These are phyloP conservation scores for Sebastes kiyomatsui DNA, from an alignment of 2,797 vertebrate genomes.

Conservation along the genomic window DNA sequence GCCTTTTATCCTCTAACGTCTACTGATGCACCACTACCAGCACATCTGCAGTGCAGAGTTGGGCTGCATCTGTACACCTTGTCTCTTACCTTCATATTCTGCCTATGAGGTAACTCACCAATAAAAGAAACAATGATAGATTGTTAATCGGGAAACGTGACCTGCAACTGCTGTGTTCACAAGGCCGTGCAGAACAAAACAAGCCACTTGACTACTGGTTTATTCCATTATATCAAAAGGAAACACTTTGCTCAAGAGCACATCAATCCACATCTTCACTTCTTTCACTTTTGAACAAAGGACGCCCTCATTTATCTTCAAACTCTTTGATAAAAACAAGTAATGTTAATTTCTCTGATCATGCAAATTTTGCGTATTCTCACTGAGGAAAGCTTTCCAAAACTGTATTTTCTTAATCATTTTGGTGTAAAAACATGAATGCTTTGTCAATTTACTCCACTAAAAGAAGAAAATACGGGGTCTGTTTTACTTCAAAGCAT, in stretches of 20 bases:
- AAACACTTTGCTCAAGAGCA: background rate
- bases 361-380: background rate
- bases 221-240: background rate
- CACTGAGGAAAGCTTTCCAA: background rate
- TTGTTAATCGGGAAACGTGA: background rate
- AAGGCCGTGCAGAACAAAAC: background rate
- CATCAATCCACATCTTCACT: background rate
- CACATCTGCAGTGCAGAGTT: slow-evolving; percentile 17
- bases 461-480: background rate
- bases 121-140: background rate
- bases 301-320: background rate
- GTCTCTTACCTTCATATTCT: background rate
- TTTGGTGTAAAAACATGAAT: background rate
- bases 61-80: background rate
- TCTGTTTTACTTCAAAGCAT: background rate
- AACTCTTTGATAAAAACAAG: background rate
- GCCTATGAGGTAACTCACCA: background rate
- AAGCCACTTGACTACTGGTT: background rate
- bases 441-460: background rate
- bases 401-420: background rate
- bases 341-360: background rate
- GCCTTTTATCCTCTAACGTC: slow-evolving; percentile 5
- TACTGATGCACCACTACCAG: background rate
- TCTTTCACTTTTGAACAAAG: background rate
- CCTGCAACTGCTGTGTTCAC: background rate